phyloP scores from a whole-genome alignment of 2,797 vertebrate species.

The Perodicticus potto region DNA sequence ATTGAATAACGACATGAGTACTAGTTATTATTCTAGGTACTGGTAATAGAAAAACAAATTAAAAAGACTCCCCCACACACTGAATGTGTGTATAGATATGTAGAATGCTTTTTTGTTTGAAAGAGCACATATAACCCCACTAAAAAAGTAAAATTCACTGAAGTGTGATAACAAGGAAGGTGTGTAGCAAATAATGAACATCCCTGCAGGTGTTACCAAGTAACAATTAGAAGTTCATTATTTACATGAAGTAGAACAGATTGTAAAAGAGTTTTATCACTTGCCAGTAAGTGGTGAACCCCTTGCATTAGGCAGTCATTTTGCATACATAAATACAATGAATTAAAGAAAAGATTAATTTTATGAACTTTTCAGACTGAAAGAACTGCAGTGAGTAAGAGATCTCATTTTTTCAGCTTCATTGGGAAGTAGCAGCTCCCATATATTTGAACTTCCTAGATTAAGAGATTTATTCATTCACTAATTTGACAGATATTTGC shows the following conservation, averaged over 20 bases:
- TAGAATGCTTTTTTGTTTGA: neutral
- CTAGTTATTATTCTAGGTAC: neutral
- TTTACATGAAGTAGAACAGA: neutral
- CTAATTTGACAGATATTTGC: slow-evolving; percentile 59
- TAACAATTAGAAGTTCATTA: neutral
- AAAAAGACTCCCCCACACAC: neutral
- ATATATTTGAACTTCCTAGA: slow-evolving; percentile 46
- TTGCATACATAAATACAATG: slow-evolving; percentile 33
- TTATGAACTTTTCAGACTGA: slow-evolving; percentile 68
- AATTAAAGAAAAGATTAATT: slow-evolving; percentile 74
- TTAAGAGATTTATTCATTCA: slow-evolving; percentile 33
- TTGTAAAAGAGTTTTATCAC: neutral
- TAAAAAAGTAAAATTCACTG: slow-evolving; percentile 3
- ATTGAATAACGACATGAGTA: neutral
- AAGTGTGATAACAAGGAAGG: neutral
- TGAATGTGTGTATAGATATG: no score
- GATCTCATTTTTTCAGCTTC: slow-evolving; percentile 63
- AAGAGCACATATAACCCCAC: neutral
- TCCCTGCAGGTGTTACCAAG: neutral
- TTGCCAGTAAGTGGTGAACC: neutral
- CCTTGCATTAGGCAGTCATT: slow-evolving; percentile 31
- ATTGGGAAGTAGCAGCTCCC: slow-evolving; percentile 38
- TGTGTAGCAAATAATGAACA: slow-evolving; percentile 44
- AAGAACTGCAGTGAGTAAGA: slow-evolving; percentile 39
- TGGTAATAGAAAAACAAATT: neutral